Evolutionary conservation across 2,888 invertebrate genomes (phyloP).

Genomic region (Octonoba sinensis): DNA sequence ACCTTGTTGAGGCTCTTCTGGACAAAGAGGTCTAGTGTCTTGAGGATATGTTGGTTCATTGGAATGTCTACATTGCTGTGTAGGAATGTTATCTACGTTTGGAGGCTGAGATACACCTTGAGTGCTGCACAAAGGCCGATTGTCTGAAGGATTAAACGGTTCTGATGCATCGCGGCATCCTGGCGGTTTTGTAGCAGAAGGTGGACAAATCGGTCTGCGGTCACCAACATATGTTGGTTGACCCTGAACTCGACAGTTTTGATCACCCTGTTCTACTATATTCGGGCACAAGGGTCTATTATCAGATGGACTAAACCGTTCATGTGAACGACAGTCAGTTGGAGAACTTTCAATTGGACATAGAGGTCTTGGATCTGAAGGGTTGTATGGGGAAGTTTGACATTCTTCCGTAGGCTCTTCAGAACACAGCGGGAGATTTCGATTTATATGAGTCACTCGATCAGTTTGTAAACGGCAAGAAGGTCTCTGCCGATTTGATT

Average conservation of each 20-base stretch:
- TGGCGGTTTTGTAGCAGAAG: constrained; percentile 17
- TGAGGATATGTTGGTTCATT: constrained; percentile 24
- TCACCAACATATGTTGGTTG: constrained; percentile 50
- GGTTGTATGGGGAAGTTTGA: constrained; percentile 42
- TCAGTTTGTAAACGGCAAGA: constrained; percentile 35
- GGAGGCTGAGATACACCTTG: not conserved
- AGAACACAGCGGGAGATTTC: constrained; percentile 42
- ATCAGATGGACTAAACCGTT: constrained; percentile 45
- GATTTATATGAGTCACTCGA: constrained; percentile 24
- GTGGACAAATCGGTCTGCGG: constrained; percentile 40
- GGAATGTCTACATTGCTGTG: constrained; percentile 27
- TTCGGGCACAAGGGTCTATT: constrained; percentile 36
- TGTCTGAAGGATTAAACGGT: constrained; percentile 37
- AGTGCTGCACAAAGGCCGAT: constrained; percentile 29
- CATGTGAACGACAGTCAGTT: constrained; percentile 27
- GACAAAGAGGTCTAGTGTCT: constrained; percentile 45
- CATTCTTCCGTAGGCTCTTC: constrained; percentile 12
- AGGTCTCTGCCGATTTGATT: constrained; percentile 33
- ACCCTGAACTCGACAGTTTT: constrained; percentile 34
- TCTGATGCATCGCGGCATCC: constrained; percentile 39
- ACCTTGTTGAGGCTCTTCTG: constrained; percentile 13
- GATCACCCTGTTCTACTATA: too few relatives aligned
- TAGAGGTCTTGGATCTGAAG: constrained; percentile 42
- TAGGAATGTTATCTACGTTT: not conserved
- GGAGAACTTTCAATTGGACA: constrained; percentile 2